A percentile compares a stretch with the other conserved stretches of the same genome.
phyloP scores from a whole-genome alignment of 2,888 invertebrate genomes.

The Pristionchus mayeri region DNA sequence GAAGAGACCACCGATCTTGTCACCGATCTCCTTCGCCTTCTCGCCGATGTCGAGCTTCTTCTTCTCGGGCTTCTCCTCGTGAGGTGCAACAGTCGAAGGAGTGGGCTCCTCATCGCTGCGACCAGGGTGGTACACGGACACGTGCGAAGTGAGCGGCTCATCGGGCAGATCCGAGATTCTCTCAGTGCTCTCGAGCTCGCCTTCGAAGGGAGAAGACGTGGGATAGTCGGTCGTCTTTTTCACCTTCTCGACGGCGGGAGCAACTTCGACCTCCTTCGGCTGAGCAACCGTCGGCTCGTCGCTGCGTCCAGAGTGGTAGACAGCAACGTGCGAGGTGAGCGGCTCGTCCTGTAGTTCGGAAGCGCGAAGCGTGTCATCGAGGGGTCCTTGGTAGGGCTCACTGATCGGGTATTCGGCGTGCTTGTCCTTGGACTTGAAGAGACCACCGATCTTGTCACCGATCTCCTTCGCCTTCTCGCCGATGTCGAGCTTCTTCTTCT shows the following conservation, averaged over 20 bases:
- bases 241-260: neutral
- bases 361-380: neutral
- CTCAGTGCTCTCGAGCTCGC: constrained; percentile 12
- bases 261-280: neutral
- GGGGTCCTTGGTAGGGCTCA: neutral
- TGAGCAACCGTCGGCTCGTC: neutral
- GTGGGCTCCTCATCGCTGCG: too few relatives aligned
- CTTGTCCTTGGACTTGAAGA: constrained; percentile 21
- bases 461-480: constrained; percentile 16
- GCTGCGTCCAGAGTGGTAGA: constrained; percentile 25
- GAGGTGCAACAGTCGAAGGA: too few relatives aligned
- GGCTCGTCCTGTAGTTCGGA: constrained; percentile 16
- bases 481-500: constrained; percentile 38
- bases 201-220: constrained; percentile 20
- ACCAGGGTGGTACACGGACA: too few relatives aligned
- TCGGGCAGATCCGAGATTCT: too few relatives aligned
- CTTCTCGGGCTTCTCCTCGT: too few relatives aligned
- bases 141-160: too few relatives aligned
- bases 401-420: constrained; percentile 34
- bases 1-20: too few relatives aligned
- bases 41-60: too few relatives aligned
- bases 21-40: too few relatives aligned
- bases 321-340: neutral
- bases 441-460: constrained; percentile 33
- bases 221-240: constrained; percentile 8